A percentile compares a stretch with the other conserved stretches of the same genome.
Evolutionary conservation across 2,888 invertebrate genomes (phyloP).

Genomic region (Drymonia ruficornis): DNA sequence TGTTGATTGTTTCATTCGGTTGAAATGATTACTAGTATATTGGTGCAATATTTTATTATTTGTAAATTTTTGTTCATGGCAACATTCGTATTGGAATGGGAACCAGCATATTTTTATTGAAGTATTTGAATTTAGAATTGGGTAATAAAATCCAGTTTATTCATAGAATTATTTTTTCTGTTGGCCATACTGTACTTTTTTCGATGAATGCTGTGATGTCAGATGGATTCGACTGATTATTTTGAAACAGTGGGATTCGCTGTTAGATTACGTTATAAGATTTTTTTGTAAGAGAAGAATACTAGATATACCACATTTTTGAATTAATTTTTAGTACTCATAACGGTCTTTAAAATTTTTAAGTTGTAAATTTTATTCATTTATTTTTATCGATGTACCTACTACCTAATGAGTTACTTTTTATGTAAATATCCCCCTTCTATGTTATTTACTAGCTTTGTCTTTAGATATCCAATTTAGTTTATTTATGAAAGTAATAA

Average conservation of each 20-base stretch:
- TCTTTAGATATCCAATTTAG: slow-evolving; percentile 78
- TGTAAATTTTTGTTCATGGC: slow-evolving; percentile 38
- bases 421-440: slow-evolving; percentile 76
- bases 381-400: slow-evolving; percentile 56
- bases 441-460: slow-evolving; percentile 72
- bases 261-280: slow-evolving; percentile 49
- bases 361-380: slow-evolving; percentile 80
- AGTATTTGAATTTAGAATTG: slow-evolving; percentile 27
- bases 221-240: slow-evolving; percentile 64
- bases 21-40: slow-evolving; percentile 52
- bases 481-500: slow-evolving; percentile 80
- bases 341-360: slow-evolving; percentile 59
- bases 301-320: slow-evolving; percentile 48
- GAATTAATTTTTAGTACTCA: slow-evolving; percentile 56
- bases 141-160: slow-evolving; percentile 37
- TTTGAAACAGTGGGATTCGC: slow-evolving; percentile 55
- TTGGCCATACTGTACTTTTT: slow-evolving; percentile 55
- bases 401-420: slow-evolving; percentile 60
- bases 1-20: slow-evolving; percentile 50
- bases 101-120: slow-evolving; percentile 8
- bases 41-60: slow-evolving; percentile 62
- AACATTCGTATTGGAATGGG: slow-evolving; percentile 33
- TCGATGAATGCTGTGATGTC: slow-evolving; percentile 60
- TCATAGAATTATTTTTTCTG: slow-evolving; percentile 32
- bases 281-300: slow-evolving; percentile 48